Conservation (phyloP, 2,113 vertebrate genomes). For the Malaclemys terrapin region DNA sequence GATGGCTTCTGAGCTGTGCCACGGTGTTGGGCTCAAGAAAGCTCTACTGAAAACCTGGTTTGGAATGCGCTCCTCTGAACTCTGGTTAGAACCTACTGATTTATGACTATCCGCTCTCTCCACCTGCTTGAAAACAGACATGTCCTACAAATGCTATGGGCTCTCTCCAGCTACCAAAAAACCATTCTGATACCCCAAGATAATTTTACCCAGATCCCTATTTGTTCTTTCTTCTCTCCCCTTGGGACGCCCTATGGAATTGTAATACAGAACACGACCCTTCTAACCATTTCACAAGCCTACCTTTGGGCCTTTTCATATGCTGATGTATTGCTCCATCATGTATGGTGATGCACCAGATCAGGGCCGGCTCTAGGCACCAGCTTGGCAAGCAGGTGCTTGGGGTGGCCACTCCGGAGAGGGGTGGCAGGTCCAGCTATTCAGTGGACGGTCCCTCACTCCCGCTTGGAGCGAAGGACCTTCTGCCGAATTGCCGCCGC, state of each 20-base stretch:
- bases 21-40: background rate
- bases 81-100: no score
- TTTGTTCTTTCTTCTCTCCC: background rate
- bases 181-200: background rate
- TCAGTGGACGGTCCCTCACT: no score
- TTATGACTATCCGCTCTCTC: background rate
- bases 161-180: background rate
- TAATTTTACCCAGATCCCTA: background rate
- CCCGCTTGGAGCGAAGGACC: no score
- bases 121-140: background rate
- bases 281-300: background rate
- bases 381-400: no score
- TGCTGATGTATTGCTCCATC: background rate
- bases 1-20: background rate
- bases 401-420: no score
- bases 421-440: no score
- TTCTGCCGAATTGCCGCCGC: no score
- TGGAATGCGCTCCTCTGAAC: background rate
- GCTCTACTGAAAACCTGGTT: background rate
- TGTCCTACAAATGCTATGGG: background rate
- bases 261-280: background rate
- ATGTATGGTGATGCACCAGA: background rate
- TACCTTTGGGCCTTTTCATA: background rate
- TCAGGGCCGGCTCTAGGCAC: background rate
- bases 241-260: background rate